These are phyloP conservation scores for Ptychoptera albimana DNA, from an alignment of 2,888 invertebrate genomes.

Conservation along the genomic window DNA sequence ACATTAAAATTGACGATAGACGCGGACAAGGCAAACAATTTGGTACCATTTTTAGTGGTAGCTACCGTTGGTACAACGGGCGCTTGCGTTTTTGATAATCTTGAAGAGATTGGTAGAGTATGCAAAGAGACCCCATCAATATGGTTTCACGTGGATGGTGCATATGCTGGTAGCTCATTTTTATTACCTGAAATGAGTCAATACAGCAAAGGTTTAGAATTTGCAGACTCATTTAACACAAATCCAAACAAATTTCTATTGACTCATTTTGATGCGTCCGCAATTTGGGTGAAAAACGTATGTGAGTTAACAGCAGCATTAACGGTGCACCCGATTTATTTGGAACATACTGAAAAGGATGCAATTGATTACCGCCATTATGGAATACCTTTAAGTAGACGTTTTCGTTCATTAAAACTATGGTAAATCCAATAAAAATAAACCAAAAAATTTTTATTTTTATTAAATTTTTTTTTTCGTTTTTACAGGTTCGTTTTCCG, in stretches of 20 bases:
- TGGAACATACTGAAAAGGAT: slow-evolving; percentile 64
- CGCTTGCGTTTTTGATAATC: slow-evolving; percentile 68
- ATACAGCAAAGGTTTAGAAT: slow-evolving; percentile 46
- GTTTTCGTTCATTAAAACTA: slow-evolving; percentile 71
- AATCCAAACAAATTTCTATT: slow-evolving; percentile 82
- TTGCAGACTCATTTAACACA: slow-evolving; percentile 72
- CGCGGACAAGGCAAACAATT: slow-evolving; percentile 55
- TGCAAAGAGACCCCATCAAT: slow-evolving; percentile 41
- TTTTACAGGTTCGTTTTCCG: slow-evolving; percentile 73
- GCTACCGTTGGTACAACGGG: slow-evolving; percentile 73
- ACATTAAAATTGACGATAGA: slow-evolving; percentile 44
- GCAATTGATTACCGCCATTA: slow-evolving; percentile 65
- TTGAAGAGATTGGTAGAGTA: slow-evolving; percentile 61
- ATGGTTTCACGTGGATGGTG: slow-evolving; percentile 83
- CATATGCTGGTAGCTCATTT: slow-evolving; percentile 74
- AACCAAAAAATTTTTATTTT: too few species aligned
- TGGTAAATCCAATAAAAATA: too few species aligned
- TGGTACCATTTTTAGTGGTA: slow-evolving; percentile 71
- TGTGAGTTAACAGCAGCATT: slow-evolving; percentile 64
- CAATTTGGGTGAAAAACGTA: slow-evolving; percentile 66
- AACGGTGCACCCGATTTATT: slow-evolving; percentile 72
- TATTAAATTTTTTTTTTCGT: too few species aligned
- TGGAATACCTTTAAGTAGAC: slow-evolving; percentile 70
- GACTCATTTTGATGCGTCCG: slow-evolving; percentile 72
- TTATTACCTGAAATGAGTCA: slow-evolving; percentile 69